Evolutionary conservation across 2,113 vertebrate species (phyloP), one percentile per base, ranked within the genome.

Genomic region (Daubentonia madagascariensis): DNA sequence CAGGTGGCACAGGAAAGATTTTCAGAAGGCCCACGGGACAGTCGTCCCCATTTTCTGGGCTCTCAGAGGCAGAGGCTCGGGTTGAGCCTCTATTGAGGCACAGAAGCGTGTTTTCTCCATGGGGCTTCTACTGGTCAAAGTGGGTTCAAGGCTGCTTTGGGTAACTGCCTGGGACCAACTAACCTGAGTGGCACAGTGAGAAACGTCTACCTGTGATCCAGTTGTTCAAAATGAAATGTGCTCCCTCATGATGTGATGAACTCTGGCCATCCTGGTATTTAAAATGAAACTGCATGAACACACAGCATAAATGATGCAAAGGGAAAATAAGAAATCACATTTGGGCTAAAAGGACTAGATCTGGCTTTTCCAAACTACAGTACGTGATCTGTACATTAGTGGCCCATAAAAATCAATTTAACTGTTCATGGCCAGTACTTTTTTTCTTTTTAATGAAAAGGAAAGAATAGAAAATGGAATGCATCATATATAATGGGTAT

Each of bases 351-450:
- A 83, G 50, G 13, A 84, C 43, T 63, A 23, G 16, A 25, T 37
- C 37, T 83, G 79, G 16, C 5, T 70, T 85, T 87, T 68, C 43
- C 25, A 88, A 96, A 93, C 12, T 22, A 6, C 13, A 50, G 23
- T 3, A 65, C 72, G n/a, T 2, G 43, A 89, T 32, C 52, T 32
- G 35, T 7, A 57, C 1, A 9, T 23, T 17, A 59, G 13, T 75
- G 57, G 14, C 30, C 73, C 50, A 67, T n/a, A 61, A 80, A 93
- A 96, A 70, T 79, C 50, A 93, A 30, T 20, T 78, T 11, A 92
- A 63, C 61, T 63, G 11, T 75, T 81, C 17, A 30, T 37, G 16
- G n/a, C 20, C 30, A 89, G 40, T n/a, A 37, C 5, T 11, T 28
- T 61, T 59, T 37, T 14, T n/a, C n/a, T 85, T 72, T 92, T 88